Conservation (phyloP, 1,140 invertebrate genomes). For the Gonatopus flavifemur region DNA sequence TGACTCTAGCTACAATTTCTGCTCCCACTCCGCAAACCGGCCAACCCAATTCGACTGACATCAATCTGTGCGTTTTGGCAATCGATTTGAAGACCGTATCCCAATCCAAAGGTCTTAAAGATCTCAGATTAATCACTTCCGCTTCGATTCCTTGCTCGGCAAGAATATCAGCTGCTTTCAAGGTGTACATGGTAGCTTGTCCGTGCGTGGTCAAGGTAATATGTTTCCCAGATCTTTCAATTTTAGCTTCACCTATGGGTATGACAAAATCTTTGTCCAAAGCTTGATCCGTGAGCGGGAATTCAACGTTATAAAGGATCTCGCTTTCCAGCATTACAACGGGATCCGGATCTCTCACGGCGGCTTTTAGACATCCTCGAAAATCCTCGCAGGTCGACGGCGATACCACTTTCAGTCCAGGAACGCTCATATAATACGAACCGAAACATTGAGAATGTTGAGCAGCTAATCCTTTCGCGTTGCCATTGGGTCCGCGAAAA, state of each 20-base stretch:
- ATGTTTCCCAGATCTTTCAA: slow-evolving; percentile 69
- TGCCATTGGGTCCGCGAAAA: slow-evolving; percentile 76
- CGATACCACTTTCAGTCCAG: slow-evolving; percentile 75
- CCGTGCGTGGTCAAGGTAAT: slow-evolving; percentile 66
- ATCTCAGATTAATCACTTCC: slow-evolving; percentile 75
- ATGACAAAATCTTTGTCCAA: slow-evolving; percentile 68
- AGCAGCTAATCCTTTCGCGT: slow-evolving; percentile 70
- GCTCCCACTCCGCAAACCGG: slow-evolving; percentile 70
- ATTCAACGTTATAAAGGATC: slow-evolving; percentile 64
- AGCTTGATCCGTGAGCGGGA: slow-evolving; percentile 59
- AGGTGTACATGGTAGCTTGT: slow-evolving; percentile 58
- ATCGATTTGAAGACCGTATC: slow-evolving; percentile 68
- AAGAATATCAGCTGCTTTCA: slow-evolving; percentile 71
- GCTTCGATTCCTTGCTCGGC: slow-evolving; percentile 59
- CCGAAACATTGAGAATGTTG: slow-evolving; percentile 79
- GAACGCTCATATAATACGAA: slow-evolving; percentile 71
- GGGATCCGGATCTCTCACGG: slow-evolving; percentile 70
- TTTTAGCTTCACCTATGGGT: slow-evolving; percentile 78
- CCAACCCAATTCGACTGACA: slow-evolving; percentile 76
- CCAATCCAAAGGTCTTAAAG: slow-evolving; percentile 68
- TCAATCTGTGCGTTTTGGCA: slow-evolving; percentile 71
- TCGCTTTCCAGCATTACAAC: slow-evolving; percentile 76
- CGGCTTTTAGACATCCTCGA: slow-evolving; percentile 68
- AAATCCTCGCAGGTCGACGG: slow-evolving; percentile 71
- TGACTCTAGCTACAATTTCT: slow-evolving; percentile 66